These are phyloP conservation scores for Erinaceus europaeus DNA, from an alignment of 2,113 vertebrate genomes.

Conservation along the genomic window DNA sequence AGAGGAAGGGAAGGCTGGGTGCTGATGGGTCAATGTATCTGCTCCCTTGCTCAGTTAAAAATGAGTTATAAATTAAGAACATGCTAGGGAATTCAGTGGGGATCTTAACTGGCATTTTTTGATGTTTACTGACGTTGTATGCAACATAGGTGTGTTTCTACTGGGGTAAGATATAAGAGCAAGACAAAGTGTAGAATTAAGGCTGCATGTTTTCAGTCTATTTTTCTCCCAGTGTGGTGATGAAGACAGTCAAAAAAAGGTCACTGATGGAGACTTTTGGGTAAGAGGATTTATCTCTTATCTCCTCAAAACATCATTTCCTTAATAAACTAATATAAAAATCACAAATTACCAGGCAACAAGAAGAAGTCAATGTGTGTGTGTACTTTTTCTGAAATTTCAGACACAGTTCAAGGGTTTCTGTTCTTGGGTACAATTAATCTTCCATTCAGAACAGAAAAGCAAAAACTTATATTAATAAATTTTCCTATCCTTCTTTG, in stretches of 20 bases:
- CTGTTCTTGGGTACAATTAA: neutral
- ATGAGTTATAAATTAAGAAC: neutral
- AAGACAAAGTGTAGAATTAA: neutral
- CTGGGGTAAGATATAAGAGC: accelerated
- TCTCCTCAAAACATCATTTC: too few species aligned
- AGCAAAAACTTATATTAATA: neutral
- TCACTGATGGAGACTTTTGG: neutral
- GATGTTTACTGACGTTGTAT: neutral
- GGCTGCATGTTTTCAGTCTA: neutral
- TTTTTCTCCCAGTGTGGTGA: neutral
- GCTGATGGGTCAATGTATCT: accelerated
- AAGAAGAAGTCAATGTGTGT: neutral
- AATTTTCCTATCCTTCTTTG: neutral
- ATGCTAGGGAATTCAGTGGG: neutral
- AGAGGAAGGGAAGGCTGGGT: neutral
- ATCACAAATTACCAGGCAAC: slow-evolving; percentile 35
- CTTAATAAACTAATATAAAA: slow-evolving; percentile 45
- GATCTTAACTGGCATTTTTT: neutral
- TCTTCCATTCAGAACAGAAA: neutral
- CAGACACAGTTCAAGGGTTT: neutral
- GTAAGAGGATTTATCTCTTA: too few species aligned
- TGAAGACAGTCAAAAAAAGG: neutral
- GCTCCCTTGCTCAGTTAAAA: neutral
- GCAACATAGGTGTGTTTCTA: neutral
- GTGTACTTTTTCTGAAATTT: neutral